Percentiles rank a stretch among this genome's conserved stretches.
These are phyloP conservation scores for Muscina levida DNA, from an alignment of 2,888 invertebrate genomes.

Conservation along the genomic window DNA sequence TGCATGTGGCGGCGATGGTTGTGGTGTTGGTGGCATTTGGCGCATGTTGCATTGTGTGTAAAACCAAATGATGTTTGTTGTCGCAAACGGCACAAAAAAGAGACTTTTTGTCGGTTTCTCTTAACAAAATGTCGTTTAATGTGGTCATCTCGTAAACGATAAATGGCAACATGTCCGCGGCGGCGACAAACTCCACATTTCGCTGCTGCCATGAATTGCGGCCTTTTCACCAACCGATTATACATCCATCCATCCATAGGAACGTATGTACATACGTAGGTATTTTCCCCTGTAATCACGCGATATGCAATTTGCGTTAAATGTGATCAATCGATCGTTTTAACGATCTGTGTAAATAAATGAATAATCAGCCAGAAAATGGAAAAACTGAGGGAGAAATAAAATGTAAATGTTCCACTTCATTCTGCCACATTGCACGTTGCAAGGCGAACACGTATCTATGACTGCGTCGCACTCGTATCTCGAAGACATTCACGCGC, in stretches of 20 bases:
- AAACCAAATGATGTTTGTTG: constrained; percentile 62
- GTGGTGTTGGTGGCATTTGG: constrained; percentile 58
- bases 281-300: constrained; percentile 62
- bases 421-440: neutral
- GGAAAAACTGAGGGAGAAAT: constrained; percentile 20
- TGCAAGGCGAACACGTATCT: constrained; percentile 21
- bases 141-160: constrained; percentile 60
- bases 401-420: neutral
- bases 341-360: constrained; percentile 60
- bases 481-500: constrained; percentile 11
- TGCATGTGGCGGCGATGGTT: constrained; percentile 11
- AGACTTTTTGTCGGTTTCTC: constrained; percentile 58
- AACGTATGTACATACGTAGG: too few relatives aligned
- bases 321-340: constrained; percentile 66
- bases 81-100: constrained; percentile 47
- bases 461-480: constrained; percentile 33
- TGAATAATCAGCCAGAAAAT: constrained; percentile 46
- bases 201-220: constrained; percentile 39
- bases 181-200: constrained; percentile 12
- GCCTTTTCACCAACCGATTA: constrained; percentile 5
- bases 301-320: constrained; percentile 67
- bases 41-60: constrained; percentile 63
- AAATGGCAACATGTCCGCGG: constrained; percentile 52
- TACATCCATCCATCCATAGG: too few relatives aligned
- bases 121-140: constrained; percentile 65